Evolutionary conservation across 1,140 invertebrate species (phyloP), one percentile per base, ranked within the genome.

Genomic region (Paraescarpia echinospica): DNA sequence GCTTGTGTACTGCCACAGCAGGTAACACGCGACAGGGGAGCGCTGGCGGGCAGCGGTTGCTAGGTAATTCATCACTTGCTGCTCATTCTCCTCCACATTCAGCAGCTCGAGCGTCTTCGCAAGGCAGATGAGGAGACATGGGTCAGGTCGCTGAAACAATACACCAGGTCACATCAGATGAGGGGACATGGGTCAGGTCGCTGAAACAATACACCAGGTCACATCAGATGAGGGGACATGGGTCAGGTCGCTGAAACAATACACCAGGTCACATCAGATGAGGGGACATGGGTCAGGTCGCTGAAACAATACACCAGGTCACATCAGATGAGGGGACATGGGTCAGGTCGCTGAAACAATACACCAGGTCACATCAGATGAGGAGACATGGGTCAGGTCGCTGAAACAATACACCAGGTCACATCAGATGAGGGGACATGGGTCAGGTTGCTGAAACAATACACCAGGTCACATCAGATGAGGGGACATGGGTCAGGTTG

Each of bases 21-120:
- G 59, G 59, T 77, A 77, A 18, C 59, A 77, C 2, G 59, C 59
- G 22, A 77, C 59, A 31, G 59, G 59, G 59, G 59, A 77, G 59
- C 59, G 59, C 27, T 77, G 59, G 18, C 59, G 59, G 59, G 59
- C 59, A 77, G 89, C 89, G 33, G 34, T 90, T 34, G 33, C 35
- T 90, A 90, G n/a, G 35, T 90, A 34, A 90, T 33, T 22, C 14
- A 34, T 35, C 35, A 90, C 35, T 31, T 33, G 34, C 14, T 90
- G 89, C 6, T 35, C 35, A 31, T 90, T 34, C 35, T 90, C 89
- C 14, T 90, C 89, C 35, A 90, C 2, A 90, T n/a, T 90, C 18
- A 90, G 35, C 18, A 90, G 14, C 33, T 35, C 89, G 14, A 90
- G 89, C 35, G 89, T 90, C 89, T 90, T 90, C 14, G 89, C 89